Conservation (phyloP, 2,113 vertebrate genomes). For the Cyanoderma ruficeps region DNA sequence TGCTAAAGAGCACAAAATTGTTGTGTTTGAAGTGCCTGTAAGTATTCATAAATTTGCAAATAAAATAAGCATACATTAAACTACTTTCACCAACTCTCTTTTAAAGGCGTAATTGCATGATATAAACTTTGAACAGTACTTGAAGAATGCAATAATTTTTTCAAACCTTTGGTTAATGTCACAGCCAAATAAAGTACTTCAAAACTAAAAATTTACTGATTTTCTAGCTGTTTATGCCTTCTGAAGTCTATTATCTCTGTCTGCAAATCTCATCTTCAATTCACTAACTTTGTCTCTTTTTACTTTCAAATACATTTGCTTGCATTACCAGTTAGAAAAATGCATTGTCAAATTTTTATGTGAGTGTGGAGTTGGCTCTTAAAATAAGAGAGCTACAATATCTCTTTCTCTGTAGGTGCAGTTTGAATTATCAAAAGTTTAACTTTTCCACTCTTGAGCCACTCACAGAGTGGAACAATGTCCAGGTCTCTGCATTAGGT, state of each 20-base stretch:
- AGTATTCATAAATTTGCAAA: slow-evolving; percentile 13
- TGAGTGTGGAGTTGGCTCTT: background rate
- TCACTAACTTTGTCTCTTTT: background rate
- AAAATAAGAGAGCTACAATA: background rate
- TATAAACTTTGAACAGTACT: background rate
- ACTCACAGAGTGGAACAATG: background rate
- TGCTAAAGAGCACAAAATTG: background rate
- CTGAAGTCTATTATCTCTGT: background rate
- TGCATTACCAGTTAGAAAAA: background rate
- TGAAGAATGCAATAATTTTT: background rate
- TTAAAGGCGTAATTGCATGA: background rate
- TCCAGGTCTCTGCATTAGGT: background rate
- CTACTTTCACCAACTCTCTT: slow-evolving; percentile 12
- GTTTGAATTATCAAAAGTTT: background rate
- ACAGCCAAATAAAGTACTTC: background rate
- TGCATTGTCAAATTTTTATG: background rate
- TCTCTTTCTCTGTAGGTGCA: background rate
- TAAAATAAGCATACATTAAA: slow-evolving; percentile 9
- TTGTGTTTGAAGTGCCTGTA: background rate
- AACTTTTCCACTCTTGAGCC: background rate
- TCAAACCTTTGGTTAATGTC: background rate
- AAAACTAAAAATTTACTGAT: background rate
- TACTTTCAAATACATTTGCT: background rate
- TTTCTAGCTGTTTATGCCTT: background rate
- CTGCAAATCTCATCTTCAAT: background rate